Percentiles rank a stretch among this genome's conserved stretches.
Evolutionary conservation across 2,888 invertebrate genomes (phyloP).

Genomic region (Euproctis similis): DNA sequence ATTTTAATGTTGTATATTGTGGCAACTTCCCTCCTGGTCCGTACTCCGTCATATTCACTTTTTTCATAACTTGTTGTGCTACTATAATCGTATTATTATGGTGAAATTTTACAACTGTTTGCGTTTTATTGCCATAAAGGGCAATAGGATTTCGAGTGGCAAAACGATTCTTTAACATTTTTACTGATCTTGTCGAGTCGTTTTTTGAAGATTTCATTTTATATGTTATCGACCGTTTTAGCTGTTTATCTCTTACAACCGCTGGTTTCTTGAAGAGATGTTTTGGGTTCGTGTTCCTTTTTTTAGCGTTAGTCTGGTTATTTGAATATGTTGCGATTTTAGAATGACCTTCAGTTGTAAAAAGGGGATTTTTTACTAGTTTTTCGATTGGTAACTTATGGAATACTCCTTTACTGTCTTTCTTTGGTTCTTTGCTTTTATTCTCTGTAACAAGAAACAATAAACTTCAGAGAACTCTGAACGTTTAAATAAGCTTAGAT

Average conservation of each 20-base stretch:
- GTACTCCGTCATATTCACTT: slow-evolving; percentile 15
- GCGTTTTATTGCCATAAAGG: slow-evolving; percentile 11
- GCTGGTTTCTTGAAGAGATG: slow-evolving; percentile 12
- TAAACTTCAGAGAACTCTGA: too few species aligned
- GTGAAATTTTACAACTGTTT: slow-evolving; percentile 8
- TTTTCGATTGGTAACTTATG: slow-evolving; percentile 4
- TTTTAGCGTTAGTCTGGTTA: slow-evolving; percentile 3
- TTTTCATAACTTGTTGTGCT: slow-evolving; percentile 30
- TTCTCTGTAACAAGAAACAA: background rate
- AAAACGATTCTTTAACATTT: slow-evolving; percentile 20
- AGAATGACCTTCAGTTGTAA: background rate
- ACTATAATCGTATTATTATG: slow-evolving; percentile 7
- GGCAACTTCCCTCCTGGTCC: background rate
- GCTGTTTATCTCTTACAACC: slow-evolving; percentile 4
- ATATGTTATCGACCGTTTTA: slow-evolving; percentile 11
- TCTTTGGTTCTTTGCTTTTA: slow-evolving; percentile 4
- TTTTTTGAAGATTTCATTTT: slow-evolving; percentile 5
- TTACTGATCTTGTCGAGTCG: slow-evolving; percentile 3
- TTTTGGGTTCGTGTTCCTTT: slow-evolving; percentile 3
- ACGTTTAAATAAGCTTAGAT: too few species aligned
- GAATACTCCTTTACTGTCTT: background rate
- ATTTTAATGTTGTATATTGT: background rate
- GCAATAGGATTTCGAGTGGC: slow-evolving; percentile 16
- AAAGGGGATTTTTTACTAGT: background rate
- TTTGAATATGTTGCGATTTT: slow-evolving; percentile 1